Percentiles rank a stretch among this genome's conserved stretches.
Evolutionary conservation across 2,797 vertebrate genomes (phyloP).

Genomic region (Anas bahamensis): DNA sequence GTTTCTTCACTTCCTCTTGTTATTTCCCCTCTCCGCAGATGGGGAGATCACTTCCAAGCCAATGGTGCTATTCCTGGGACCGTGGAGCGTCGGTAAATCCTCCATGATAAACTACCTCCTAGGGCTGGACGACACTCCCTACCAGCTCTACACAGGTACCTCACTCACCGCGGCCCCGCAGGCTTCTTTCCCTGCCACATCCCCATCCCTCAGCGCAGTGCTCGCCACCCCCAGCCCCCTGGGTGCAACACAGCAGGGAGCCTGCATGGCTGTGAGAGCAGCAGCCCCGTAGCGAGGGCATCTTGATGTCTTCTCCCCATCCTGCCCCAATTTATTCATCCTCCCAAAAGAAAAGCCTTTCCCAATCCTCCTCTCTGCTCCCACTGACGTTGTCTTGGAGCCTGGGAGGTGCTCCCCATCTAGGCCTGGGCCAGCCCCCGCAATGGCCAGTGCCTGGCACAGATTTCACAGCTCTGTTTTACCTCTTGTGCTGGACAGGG

Average conservation of each 20-base stretch:
- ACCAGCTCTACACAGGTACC: conserved; percentile 93
- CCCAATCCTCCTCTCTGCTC: not conserved
- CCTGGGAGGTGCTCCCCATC: not conserved
- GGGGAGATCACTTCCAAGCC: conserved; percentile 99
- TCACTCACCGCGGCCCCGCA: not conserved
- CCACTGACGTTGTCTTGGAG: rapidly evolving
- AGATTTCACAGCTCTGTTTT: not conserved
- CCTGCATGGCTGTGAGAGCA: rapidly evolving
- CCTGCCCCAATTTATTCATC: not conserved
- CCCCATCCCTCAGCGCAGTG: not conserved
- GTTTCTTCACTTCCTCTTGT: conserved; percentile 55
- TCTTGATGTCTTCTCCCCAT: not conserved
- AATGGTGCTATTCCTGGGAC: conserved; percentile 98
- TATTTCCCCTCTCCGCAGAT: conserved; percentile 81
- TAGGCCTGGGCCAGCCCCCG: not conserved
- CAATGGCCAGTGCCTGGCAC: not conserved
- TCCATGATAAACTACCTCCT: conserved; percentile 99
- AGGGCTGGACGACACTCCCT: conserved; percentile 91
- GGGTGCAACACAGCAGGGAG: not conserved
- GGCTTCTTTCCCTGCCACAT: not conserved
- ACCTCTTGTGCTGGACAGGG: conserved; percentile 75
- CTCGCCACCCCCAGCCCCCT: rapidly evolving
- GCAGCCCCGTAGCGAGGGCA: not conserved
- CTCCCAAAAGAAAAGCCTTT: not conserved
- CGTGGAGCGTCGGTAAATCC: conserved; percentile 99